phyloP scores from a whole-genome alignment of 2,888 invertebrate genomes.

The Mechanitis mazaeus region DNA sequence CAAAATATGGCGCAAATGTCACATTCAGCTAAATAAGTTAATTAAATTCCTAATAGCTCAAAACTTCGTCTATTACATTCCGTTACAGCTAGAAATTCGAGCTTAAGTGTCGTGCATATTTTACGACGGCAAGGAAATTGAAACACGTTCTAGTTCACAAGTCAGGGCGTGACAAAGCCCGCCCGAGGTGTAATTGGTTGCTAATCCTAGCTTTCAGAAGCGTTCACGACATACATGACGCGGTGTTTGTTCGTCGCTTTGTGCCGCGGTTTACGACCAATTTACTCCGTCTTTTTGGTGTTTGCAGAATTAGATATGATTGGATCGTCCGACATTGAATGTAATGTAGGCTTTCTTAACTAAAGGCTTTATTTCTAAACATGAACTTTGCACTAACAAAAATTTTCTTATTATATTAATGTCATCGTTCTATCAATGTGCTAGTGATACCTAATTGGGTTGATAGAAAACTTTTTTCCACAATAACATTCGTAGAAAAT shows the following conservation, averaged over 20 bases:
- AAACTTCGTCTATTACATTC: slow-evolving; percentile 10
- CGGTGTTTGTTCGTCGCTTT: slow-evolving; percentile 20
- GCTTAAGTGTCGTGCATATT: slow-evolving; percentile 28
- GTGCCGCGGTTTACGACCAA: slow-evolving; percentile 17
- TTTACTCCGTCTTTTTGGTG: slow-evolving; percentile 9
- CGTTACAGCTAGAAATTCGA: slow-evolving; percentile 13
- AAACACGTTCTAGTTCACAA: slow-evolving; percentile 38
- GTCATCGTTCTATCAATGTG: too few relatives aligned
- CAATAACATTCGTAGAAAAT: too few relatives aligned
- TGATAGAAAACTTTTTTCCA: too few relatives aligned
- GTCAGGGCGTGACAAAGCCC: slow-evolving; percentile 35
- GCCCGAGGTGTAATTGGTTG: slow-evolving; percentile 60
- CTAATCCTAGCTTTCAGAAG: slow-evolving; percentile 56
- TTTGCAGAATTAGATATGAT: background rate
- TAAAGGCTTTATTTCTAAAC: too few relatives aligned
- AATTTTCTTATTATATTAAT: too few relatives aligned
- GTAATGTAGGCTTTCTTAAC: too few relatives aligned
- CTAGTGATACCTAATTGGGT: too few relatives aligned
- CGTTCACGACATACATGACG: slow-evolving; percentile 31
- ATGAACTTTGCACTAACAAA: too few relatives aligned
- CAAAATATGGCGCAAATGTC: background rate
- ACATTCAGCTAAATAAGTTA: background rate
- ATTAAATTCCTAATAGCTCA: slow-evolving; percentile 5
- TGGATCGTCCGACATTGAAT: too few relatives aligned
- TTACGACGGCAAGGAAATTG: slow-evolving; percentile 33